These are phyloP conservation scores for Andrena camellia DNA, from an alignment of 2,888 invertebrate species.

Conservation along the genomic window DNA sequence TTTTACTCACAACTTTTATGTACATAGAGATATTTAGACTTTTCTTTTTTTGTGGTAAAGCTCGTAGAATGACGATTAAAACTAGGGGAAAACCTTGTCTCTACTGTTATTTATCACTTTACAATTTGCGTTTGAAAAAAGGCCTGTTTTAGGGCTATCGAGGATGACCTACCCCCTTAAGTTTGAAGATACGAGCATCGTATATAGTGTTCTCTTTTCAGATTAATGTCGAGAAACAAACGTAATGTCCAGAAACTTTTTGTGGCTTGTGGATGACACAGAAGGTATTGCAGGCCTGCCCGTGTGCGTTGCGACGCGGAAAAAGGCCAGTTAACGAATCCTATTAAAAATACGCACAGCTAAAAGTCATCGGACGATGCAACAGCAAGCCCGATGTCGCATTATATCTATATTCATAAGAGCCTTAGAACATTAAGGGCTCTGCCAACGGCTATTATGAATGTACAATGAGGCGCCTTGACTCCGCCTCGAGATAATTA, in stretches of 20 bases:
- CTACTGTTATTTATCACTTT: too few relatives aligned
- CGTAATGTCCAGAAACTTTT: conserved; percentile 5
- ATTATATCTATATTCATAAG: conserved; percentile 74
- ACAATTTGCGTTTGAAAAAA: too few relatives aligned
- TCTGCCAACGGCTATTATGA: conserved; percentile 61
- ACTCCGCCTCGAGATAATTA: conserved; percentile 56
- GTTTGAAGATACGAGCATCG: background rate
- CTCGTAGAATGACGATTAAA: too few relatives aligned
- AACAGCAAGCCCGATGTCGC: conserved; percentile 44
- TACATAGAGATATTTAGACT: too few relatives aligned
- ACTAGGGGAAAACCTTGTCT: too few relatives aligned
- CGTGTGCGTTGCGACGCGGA: conserved; percentile 3
- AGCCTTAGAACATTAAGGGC: conserved; percentile 76
- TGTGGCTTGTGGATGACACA: conserved; percentile 6
- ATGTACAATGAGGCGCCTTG: conserved; percentile 65
- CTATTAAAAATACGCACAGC: conserved; percentile 76
- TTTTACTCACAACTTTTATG: too few relatives aligned
- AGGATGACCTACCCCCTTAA: too few relatives aligned
- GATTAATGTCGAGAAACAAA: conserved; percentile 13
- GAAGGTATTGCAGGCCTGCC: background rate
- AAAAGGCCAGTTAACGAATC: conserved; percentile 71
- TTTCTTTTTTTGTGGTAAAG: too few relatives aligned
- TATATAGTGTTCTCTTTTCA: too few relatives aligned
- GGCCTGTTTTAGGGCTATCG: too few relatives aligned
- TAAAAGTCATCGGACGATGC: conserved; percentile 19